These are phyloP conservation scores for Oegoconia quadripuncta DNA, from an alignment of 2,888 invertebrate genomes.

Conservation along the genomic window DNA sequence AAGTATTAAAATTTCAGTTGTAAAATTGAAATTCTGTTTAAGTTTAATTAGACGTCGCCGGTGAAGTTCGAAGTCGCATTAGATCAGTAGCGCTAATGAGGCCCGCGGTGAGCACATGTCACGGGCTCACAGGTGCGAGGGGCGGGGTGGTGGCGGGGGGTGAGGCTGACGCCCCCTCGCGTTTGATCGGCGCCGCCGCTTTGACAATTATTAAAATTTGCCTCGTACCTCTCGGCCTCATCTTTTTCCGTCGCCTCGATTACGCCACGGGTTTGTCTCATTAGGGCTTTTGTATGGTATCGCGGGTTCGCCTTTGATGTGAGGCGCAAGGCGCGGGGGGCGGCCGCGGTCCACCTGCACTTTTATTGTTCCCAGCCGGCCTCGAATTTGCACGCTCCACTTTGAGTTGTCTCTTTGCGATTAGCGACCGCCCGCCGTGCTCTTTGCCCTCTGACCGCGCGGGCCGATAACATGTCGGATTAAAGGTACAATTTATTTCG, in stretches of 20 bases:
- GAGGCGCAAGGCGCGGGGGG: constrained; percentile 51
- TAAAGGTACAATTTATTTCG: constrained; percentile 2
- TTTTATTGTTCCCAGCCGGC: constrained; percentile 70
- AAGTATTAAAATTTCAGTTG: constrained; percentile 74
- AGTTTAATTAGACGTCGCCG: constrained; percentile 73
- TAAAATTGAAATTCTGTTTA: constrained; percentile 76
- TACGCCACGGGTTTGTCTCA: constrained; percentile 79
- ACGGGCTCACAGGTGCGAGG: constrained; percentile 48
- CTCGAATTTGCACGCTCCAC: constrained; percentile 74
- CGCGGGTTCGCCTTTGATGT: constrained; percentile 72
- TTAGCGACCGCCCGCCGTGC: constrained; percentile 46
- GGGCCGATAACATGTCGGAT: constrained; percentile 36
- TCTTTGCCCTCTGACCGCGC: constrained; percentile 45
- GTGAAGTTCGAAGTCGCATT: constrained; percentile 71
- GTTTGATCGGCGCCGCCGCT: constrained; percentile 79
- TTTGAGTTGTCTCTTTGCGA: constrained; percentile 70
- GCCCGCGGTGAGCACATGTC: constrained; percentile 72
- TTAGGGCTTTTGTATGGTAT: constrained; percentile 78
- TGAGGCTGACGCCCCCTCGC: constrained; percentile 41
- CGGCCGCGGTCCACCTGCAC: constrained; percentile 71
- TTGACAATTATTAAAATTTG: constrained; percentile 81
- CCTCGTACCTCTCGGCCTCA: constrained; percentile 78
- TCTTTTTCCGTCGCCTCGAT: constrained; percentile 79
- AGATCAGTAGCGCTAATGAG: constrained; percentile 77
- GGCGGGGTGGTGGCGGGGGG: constrained; percentile 25